Evolutionary conservation across 53 echinoderm and acorn worm genomes (phyloP).

Genomic region (Antedon mediterranea): DNA sequence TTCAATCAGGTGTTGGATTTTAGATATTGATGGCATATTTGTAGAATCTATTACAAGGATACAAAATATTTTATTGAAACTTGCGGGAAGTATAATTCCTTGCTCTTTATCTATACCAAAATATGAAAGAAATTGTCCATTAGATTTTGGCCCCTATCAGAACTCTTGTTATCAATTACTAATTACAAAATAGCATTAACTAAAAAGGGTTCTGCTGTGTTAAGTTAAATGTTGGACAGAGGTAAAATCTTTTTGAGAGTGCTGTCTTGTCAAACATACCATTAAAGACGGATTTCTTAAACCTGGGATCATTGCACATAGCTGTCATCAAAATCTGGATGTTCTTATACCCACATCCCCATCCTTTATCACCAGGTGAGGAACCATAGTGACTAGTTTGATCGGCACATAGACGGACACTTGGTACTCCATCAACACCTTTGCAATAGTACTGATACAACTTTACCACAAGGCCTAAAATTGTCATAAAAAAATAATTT

Average conservation of each 20-base stretch:
- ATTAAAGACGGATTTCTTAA: slow-evolving; percentile 65
- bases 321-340: slow-evolving; percentile 79
- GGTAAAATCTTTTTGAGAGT: no score
- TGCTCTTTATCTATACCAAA: no score
- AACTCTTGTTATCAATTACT: no score
- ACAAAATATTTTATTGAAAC: background rate
- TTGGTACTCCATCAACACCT: slow-evolving; percentile 1
- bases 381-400: slow-evolving; percentile 62
- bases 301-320: slow-evolving; percentile 41
- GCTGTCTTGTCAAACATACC: no score
- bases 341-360: slow-evolving; percentile 97
- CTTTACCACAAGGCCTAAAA: background rate
- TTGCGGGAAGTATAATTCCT: background rate
- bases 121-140: no score
- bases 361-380: slow-evolving; percentile 57
- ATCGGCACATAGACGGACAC: slow-evolving; percentile 32
- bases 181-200: no score
- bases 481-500: no score
- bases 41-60: slow-evolving; percentile 38
- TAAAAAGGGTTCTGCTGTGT: no score
- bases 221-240: no score
- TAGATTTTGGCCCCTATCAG: no score
- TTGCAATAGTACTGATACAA: background rate
- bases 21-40: slow-evolving; percentile 67
- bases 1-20: slow-evolving; percentile 81